phyloP scores from a whole-genome alignment of 1,140 invertebrate species.

The Vanessa atalanta region DNA sequence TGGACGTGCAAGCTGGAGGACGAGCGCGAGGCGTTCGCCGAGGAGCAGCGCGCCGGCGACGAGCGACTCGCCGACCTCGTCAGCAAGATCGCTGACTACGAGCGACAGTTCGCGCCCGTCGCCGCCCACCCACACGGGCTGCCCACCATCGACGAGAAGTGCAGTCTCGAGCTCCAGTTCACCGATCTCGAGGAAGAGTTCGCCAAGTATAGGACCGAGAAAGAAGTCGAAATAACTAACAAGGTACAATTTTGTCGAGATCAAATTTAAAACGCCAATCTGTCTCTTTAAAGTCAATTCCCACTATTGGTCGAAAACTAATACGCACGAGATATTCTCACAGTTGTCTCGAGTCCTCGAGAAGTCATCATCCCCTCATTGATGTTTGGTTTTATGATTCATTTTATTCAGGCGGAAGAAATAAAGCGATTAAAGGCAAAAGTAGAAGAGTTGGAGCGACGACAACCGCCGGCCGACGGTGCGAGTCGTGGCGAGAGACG shows the following conservation, averaged over 20 bases:
- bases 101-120: slow-evolving; percentile 85
- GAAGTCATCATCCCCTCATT: too few species aligned
- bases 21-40: slow-evolving; percentile 87
- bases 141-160: slow-evolving; percentile 89
- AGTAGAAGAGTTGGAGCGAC: slow-evolving; percentile 27
- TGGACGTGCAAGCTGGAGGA: slow-evolving; percentile 90
- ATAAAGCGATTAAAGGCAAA: slow-evolving; percentile 25
- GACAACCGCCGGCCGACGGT: background rate
- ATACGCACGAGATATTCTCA: too few species aligned
- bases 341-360: background rate
- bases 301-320: too few species aligned
- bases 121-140: slow-evolving; percentile 70
- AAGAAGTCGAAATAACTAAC: slow-evolving; percentile 44
- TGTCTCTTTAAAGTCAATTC: too few species aligned
- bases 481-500: slow-evolving; percentile 1
- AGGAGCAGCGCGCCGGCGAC: slow-evolving; percentile 87
- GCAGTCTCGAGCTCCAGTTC: slow-evolving; percentile 87
- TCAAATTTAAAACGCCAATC: background rate
- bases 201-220: slow-evolving; percentile 75
- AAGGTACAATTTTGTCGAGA: slow-evolving; percentile 8
- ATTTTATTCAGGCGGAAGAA: slow-evolving; percentile 13
- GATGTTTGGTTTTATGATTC: too few species aligned
- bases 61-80: slow-evolving; percentile 88
- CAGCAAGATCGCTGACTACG: slow-evolving; percentile 89
- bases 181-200: slow-evolving; percentile 87